Evolutionary conservation across 1,140 invertebrate species (phyloP).

Genomic region (Solenopsis fugax): DNA sequence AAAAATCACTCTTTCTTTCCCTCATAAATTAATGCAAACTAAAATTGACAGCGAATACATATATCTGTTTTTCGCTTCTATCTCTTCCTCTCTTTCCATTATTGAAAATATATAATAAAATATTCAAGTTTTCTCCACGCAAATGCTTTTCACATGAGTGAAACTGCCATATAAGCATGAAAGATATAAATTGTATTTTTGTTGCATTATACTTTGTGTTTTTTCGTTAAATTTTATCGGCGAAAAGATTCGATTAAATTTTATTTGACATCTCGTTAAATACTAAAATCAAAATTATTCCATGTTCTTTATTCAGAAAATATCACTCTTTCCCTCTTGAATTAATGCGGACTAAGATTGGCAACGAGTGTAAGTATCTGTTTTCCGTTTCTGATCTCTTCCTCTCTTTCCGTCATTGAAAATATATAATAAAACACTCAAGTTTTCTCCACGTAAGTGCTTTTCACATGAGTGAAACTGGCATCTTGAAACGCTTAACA

Average conservation of each 20-base stretch:
- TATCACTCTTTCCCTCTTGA: not conserved
- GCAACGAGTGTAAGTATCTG: not conserved
- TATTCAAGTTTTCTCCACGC: not conserved
- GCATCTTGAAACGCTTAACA: not conserved
- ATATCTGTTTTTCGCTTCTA: not conserved
- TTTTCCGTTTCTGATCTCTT: not conserved
- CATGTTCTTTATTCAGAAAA: not conserved
- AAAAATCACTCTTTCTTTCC: not conserved
- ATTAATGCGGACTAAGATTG: not conserved
- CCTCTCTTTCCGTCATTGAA: not conserved
- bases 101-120: slow-evolving; percentile 25
- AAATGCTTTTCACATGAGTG: not conserved
- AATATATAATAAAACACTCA: not conserved
- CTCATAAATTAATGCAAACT: too few species aligned
- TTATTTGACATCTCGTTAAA: not conserved
- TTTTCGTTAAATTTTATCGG: not conserved
- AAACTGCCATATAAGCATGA: not conserved
- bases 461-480: slow-evolving; percentile 18
- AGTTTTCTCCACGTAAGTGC: not conserved
- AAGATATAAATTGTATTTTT: not conserved
- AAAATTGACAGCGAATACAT: not conserved
- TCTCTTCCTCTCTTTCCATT: not conserved
- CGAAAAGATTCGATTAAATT: not conserved
- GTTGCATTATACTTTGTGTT: not conserved
- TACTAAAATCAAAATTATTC: not conserved